Percentiles rank a stretch among this genome's conserved stretches.
Evolutionary conservation across 2,888 invertebrate species (phyloP).

Genomic region (Melieria crassipennis): DNA sequence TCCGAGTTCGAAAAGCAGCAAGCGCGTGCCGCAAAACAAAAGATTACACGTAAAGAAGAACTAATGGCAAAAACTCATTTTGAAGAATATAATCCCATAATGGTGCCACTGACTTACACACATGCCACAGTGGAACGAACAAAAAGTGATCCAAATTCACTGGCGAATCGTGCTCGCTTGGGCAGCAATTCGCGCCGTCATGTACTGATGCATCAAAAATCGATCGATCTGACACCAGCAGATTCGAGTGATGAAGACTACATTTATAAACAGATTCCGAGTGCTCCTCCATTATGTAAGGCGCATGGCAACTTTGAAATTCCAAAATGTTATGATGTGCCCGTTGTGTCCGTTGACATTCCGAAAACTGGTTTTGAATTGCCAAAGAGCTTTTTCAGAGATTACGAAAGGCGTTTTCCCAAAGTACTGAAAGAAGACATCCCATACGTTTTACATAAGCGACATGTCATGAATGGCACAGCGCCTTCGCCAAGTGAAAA

Average conservation of each 20-base stretch:
- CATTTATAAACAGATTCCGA: slow-evolving; percentile 78
- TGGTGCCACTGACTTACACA: slow-evolving; percentile 70
- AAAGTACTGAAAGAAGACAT: slow-evolving; percentile 74
- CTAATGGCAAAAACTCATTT: slow-evolving; percentile 75
- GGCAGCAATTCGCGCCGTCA: slow-evolving; percentile 80
- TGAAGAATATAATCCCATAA: slow-evolving; percentile 78
- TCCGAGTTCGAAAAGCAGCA: slow-evolving; percentile 73
- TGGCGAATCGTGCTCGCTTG: slow-evolving; percentile 77
- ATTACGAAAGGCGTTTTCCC: slow-evolving; percentile 70
- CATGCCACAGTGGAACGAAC: slow-evolving; percentile 84
- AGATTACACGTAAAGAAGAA: slow-evolving; percentile 72
- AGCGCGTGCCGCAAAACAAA: slow-evolving; percentile 61
- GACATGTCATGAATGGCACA: slow-evolving; percentile 87
- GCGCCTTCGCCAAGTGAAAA: slow-evolving; percentile 70
- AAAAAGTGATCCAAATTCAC: slow-evolving; percentile 85
- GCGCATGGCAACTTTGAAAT: slow-evolving; percentile 77
- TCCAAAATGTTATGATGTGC: slow-evolving; percentile 67
- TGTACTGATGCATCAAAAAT: slow-evolving; percentile 85
- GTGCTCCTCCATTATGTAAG: slow-evolving; percentile 77
- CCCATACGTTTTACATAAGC: slow-evolving; percentile 84
- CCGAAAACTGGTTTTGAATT: slow-evolving; percentile 76
- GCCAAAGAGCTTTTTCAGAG: slow-evolving; percentile 78
- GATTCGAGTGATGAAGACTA: slow-evolving; percentile 88
- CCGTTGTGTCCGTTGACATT: slow-evolving; percentile 66
- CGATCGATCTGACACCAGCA: slow-evolving; percentile 84